Base-by-base conservation (phyloP, 2,797 vertebrate genomes). In the Salmo trutta region DNA sequence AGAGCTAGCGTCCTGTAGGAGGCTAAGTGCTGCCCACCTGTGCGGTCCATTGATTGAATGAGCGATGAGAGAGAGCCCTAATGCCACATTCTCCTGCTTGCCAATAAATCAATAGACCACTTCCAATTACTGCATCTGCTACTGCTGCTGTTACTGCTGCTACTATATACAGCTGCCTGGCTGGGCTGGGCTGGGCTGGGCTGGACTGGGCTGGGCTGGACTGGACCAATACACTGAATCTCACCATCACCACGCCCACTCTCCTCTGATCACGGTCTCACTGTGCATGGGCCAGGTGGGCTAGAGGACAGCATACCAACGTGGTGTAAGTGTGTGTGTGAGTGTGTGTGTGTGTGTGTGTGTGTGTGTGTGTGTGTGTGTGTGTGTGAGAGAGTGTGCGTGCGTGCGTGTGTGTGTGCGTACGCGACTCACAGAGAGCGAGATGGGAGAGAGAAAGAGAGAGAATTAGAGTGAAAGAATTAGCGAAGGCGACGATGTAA, bases 61-160 rank as follows among this genome's bases (percentile, higher is more conserved):
- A 83, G 53, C 36, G 66, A 82, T 75, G 77, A 80, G 47, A 36
- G 67, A 82, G 15, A 75, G 74, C 79, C 70, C 12, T 62, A 24
- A 67, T 53, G 77, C 74, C 77, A 71, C 68, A 14, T 79, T 78
- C 79, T 52, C 69, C 73, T 52, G n/a, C 41, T 56, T 73, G 52
- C 77, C 66, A 81, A 81, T 81, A 82, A 76, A 74, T 87, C 66
- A 51, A 87, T 84, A 80, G 21, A 76, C 41, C 64, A 27, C 41
- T 71, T 82, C 68, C 77, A 84, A 78, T 64, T 79, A 83, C 84
- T 76, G 24, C 77, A 67, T 15, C 76, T 78, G 73, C 75, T 74
- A 71, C 73, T 29, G 33, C 27, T 29, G 27, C 27, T 29, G 29
- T 29, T 29, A 41, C 36, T 41, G 6, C 10, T 47, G 41, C 41